Base-by-base conservation (phyloP, 2,797 vertebrate genomes). In the Pteropus rufus region DNA sequence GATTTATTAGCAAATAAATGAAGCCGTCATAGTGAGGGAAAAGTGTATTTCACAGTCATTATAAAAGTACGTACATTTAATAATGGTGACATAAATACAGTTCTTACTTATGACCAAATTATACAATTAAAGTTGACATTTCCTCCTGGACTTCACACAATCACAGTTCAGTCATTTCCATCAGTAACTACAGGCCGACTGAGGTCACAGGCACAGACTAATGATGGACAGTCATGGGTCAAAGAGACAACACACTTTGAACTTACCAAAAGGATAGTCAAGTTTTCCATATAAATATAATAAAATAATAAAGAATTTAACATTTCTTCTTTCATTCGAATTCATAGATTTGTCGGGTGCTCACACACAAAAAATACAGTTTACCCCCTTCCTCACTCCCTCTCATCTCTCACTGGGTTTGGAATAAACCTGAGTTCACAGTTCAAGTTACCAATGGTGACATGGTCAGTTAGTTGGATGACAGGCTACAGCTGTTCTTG, bases 31-130 rank as follows among this genome's bases (percentile, higher is more conserved):
- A 76, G 96, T 93, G 86, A 97, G 97, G 97, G 83, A 98, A 97
- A 98, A 65, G 95, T 98, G 85, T 96, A 98, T 97, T 96, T 98
- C 92, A 81, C 90, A 95, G 97, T 95, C 96, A 69, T 98, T 98
- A 97, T 82, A 98, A 98, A 98, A 98, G 98, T 97, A 98, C 98
- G 94, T 92, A 52, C 93, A 97, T 97, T 98, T 97, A 95, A 96
- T 97, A 96, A 87, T 58, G 75, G 96, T 97, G 97, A 97, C 98
- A 96, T 94, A 98, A 98, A 97, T 94, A 98, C 94, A 95, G 93
- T 90, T 49, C 8, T n/a, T 44, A 81, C 93, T 84, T 46, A 87
- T 7, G 65, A 89, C 88, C 93, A 82, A 64, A 89, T 46, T 49
- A 3, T 23, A 96, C 88, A 82, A 83, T 69, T 64, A 81, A 65